Base-by-base conservation (phyloP, 2,888 invertebrate genomes). In the Habroteleia sp. region DNA sequence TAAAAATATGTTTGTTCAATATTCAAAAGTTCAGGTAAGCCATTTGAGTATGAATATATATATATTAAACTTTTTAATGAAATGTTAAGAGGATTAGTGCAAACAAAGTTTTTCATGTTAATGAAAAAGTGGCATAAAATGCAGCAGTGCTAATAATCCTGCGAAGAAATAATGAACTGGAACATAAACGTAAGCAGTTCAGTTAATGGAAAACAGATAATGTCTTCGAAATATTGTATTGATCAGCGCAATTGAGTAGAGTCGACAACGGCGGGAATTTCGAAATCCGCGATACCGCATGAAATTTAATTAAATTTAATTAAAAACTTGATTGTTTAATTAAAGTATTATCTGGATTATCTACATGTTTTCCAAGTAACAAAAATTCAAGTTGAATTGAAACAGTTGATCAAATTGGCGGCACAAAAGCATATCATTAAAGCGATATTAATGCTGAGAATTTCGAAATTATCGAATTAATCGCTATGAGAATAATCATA, bases 51-150 rank as follows among this genome's bases (percentile, higher is more conserved):
- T 14, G 54, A 60, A 60, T 46, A 60, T 60, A 29, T 27, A 17
- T n/a, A n/a, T n/a, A n/a, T n/a, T n/a, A 46, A 60, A 60, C 60
- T 60, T 60, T 60, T 31, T 58, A 60, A 60, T 60, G 46, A 60
- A 60, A 60, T 27, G 46, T 29, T 60, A 60, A 46, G 11, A 20
- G 29, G 46, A 60, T 46, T 60, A 46, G 11, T n/a, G 14, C 33
- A 16, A 44, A 25, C 44, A 44, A 44, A 58, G 44, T 44, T 58
- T 44, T 25, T 20, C 42, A 16, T 58, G 58, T 58, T 58, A 44
- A 58, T 44, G 58, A 58, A 58, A 58, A 58, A 44, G 58, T 35
- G 16, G 35, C 44, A 10, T 17, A 31, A 56, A 56, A 56, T 33
- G 29, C 29, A 14, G 7, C 11, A 23, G 16, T 17, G 33, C 23